These are phyloP conservation scores for Gambusia affinis DNA, from an alignment of 2,113 vertebrate genomes.

Conservation along the genomic window DNA sequence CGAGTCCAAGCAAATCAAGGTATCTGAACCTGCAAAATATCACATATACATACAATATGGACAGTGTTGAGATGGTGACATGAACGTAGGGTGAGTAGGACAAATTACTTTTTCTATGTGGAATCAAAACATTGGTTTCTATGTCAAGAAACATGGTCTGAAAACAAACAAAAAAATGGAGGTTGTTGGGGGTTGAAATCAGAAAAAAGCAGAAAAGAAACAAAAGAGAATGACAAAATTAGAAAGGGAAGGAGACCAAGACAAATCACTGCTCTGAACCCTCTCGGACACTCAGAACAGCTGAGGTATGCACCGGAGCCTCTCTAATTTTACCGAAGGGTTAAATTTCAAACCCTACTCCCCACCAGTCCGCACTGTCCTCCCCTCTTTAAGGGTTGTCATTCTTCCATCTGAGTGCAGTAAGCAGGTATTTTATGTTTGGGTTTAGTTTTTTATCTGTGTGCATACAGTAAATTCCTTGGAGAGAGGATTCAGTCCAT, in stretches of 20 bases:
- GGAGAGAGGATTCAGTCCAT: conserved; percentile 49
- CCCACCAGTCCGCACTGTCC: conserved; percentile 5
- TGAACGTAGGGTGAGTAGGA: conserved; percentile 27
- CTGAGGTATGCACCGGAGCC: conserved; percentile 62
- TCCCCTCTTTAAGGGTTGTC: conserved; percentile 49
- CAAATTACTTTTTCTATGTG: conserved; percentile 18
- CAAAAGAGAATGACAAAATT: conserved; percentile 12
- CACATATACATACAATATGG: conserved; percentile 14
- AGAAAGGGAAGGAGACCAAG: conserved; percentile 4
- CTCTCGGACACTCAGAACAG: conserved; percentile 67
- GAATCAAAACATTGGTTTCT: conserved; percentile 9
- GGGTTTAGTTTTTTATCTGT: conserved; percentile 23
- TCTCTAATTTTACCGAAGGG: conserved; percentile 77
- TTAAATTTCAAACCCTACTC: conserved; percentile 73
- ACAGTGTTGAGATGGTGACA: conserved; percentile 8
- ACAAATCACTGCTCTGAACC: conserved; percentile 38
- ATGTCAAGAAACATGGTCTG: conserved; percentile 12
- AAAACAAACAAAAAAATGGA: background rate
- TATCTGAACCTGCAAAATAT: conserved; percentile 43
- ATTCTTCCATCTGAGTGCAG: conserved; percentile 19
- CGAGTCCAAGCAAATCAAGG: conserved; percentile 30
- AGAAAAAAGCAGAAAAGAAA: background rate
- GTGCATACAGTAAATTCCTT: conserved; percentile 19
- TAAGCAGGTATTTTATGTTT: conserved; percentile 4
- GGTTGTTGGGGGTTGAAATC: background rate